Percentiles rank a stretch among this genome's conserved stretches.
These are phyloP conservation scores for Tethea ocularis DNA, from an alignment of 2,888 invertebrate genomes.

Conservation along the genomic window DNA sequence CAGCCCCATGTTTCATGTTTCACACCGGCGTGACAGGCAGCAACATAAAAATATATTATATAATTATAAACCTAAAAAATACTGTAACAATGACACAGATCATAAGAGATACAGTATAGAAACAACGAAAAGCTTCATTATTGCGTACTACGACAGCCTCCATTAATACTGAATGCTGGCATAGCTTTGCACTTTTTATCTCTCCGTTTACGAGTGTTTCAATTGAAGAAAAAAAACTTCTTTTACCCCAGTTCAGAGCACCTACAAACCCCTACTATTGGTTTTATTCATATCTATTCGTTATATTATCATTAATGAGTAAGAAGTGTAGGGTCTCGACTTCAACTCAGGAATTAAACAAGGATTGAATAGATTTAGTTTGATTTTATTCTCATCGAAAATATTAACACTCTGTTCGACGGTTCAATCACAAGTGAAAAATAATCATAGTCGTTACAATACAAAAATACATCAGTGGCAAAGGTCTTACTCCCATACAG, in stretches of 20 bases:
- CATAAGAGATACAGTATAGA: not conserved
- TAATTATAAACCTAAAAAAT: not conserved
- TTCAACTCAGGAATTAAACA: no score
- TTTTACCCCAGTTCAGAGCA: constrained; percentile 22
- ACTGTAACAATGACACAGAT: not conserved
- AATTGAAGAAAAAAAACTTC: constrained; percentile 25
- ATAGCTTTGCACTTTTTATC: constrained; percentile 18
- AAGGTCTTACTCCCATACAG: no score
- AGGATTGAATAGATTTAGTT: no score
- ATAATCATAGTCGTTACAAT: no score
- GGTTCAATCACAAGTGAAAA: no score
- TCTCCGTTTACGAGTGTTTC: constrained; percentile 24
- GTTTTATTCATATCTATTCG: not conserved
- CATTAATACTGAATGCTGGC: not conserved
- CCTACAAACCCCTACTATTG: constrained; percentile 16
- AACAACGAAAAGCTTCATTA: not conserved
- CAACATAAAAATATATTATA: no score
- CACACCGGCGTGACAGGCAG: no score
- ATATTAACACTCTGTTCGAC: no score
- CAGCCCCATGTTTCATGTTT: no score
- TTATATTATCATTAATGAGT: not conserved
- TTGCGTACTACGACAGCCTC: not conserved
- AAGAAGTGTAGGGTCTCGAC: no score
- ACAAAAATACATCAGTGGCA: no score
- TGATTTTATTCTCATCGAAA: no score